A percentile compares a stretch with the other conserved stretches of the same genome.
phyloP scores from a whole-genome alignment of 2,888 invertebrate genomes.

The Polydrusus cervinus region DNA sequence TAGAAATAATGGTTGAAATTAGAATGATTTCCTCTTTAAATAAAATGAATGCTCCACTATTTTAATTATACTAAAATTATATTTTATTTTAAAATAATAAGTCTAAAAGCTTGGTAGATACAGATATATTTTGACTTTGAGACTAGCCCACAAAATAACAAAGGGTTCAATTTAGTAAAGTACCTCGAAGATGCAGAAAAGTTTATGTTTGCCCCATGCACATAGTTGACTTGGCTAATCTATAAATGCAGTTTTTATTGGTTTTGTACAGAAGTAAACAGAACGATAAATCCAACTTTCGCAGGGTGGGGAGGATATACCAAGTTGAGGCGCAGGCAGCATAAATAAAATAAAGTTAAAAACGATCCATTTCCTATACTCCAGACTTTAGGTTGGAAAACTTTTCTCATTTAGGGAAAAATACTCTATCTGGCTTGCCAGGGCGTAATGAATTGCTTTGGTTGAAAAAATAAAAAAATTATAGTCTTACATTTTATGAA shows the following conservation, averaged over 20 bases:
- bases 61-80: no score
- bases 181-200: no score
- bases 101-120: no score
- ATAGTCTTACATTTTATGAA: background rate
- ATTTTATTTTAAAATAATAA: no score
- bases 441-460: slow-evolving; percentile 29
- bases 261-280: slow-evolving; percentile 29
- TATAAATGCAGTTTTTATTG: slow-evolving; percentile 20
- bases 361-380: slow-evolving; percentile 48
- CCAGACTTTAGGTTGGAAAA: slow-evolving; percentile 37
- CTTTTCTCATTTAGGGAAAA: slow-evolving; percentile 45
- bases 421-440: slow-evolving; percentile 21
- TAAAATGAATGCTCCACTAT: no score
- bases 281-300: slow-evolving; percentile 30
- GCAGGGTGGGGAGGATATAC: background rate
- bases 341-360: slow-evolving; percentile 36
- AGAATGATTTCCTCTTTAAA: no score
- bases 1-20: no score
- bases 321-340: background rate
- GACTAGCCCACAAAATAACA: no score
- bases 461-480: slow-evolving; percentile 4
- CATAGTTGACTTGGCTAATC: background rate
- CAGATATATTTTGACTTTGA: no score
- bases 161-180: no score
- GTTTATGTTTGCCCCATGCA: no score